Base-by-base conservation (phyloP, 2,113 vertebrate genomes). In the Cebidichthys violaceus region DNA sequence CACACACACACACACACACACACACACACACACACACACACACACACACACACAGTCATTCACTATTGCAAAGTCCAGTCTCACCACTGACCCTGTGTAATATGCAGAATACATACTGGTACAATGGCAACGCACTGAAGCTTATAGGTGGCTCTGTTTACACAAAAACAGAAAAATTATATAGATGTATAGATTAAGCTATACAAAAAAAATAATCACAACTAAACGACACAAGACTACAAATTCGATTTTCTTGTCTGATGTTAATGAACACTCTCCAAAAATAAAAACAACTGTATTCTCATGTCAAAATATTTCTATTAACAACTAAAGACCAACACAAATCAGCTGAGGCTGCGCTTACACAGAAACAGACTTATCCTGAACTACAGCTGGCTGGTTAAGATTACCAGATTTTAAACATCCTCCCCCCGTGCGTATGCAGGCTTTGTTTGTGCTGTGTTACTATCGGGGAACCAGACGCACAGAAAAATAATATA, bases 11-110 rank as follows among this genome's bases (percentile, higher is more conserved):
- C 77, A 84, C 29, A 84, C 83, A 57, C 71, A 75, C 80, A 69
- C 72, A 41, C 54, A 43, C 79, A 60, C 61, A 81, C 72, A 67
- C 60, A 64, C 76, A 67, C 78, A 71, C 70, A 62, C 68, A 66
- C 80, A 57, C 70, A 75, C 75, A 69, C 55, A 31, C 77, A 9
- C 72, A 57, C 59, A 47, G 75, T 83, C 33, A 82, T 82, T 50
- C 72, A 74, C 81, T 73, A 88, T 75, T 77, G 73, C 87, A 74
- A 77, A 90, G 68, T 85, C 37, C 74, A 81, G 81, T 75, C 64
- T 83, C 74, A 77, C 29, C 64, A 45, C 50, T 68, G 86, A 75
- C 73, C 60, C 65, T 54, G 59, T 82, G 65, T 61, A 59, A 82
- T 82, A 64, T 61, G 20, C 79, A 55, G 43, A 41, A 65, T 65